Conservation (phyloP, 92 coral and sea anemone species). For the Pocillopora meandrina region DNA sequence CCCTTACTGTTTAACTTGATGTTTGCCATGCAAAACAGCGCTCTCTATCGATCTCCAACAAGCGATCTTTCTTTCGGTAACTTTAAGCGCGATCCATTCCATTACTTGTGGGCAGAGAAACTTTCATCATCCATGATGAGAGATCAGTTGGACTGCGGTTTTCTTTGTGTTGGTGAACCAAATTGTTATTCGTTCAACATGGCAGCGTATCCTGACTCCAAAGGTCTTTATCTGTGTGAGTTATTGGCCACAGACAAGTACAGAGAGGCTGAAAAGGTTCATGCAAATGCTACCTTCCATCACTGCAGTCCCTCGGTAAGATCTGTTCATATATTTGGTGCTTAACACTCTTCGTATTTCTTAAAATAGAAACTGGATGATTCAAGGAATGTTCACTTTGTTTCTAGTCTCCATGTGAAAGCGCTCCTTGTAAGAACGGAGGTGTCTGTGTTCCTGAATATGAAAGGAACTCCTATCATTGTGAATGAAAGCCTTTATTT, state of each 20-base stretch:
- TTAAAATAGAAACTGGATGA: background rate
- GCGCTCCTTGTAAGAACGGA: conserved; percentile 10
- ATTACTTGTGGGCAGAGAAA: background rate
- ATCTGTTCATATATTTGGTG: background rate
- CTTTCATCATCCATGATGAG: background rate
- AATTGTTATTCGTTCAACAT: conserved; percentile 29
- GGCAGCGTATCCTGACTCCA: conserved; percentile 15
- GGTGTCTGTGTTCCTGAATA: conserved; percentile 28
- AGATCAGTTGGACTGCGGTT: background rate
- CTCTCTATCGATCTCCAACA: background rate
- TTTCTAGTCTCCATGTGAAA: conserved; percentile 14
- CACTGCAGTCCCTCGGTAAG: conserved; percentile 21
- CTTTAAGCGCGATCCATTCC: background rate
- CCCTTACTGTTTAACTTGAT: no score
- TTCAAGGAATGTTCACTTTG: background rate
- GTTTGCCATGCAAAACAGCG: background rate
- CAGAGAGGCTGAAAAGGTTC: conserved; percentile 3
- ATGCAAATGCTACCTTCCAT: conserved; percentile 28
- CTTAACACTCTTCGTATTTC: no score
- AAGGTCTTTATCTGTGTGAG: conserved; percentile 30
- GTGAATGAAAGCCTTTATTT: conserved; percentile 20
- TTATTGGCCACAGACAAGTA: conserved; percentile 25
- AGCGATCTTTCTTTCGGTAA: background rate
- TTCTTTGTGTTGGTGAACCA: conserved; percentile 10
- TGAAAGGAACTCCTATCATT: conserved; percentile 19